phyloP scores from a whole-genome alignment of 2,113 vertebrate species.

The Hyaena hyaena region DNA sequence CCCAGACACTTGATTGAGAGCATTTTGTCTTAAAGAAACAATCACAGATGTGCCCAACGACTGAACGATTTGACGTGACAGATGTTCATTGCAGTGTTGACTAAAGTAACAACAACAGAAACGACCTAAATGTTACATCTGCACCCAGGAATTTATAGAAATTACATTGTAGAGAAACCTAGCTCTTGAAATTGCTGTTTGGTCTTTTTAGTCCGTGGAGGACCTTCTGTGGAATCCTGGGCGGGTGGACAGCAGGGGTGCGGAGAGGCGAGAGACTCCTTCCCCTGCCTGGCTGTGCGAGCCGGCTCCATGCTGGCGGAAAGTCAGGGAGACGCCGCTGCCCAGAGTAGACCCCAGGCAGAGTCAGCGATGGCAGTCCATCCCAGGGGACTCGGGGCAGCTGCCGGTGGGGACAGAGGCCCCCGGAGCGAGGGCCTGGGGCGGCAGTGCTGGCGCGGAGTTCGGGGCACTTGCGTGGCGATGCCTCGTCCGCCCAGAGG shows the following conservation, averaged over 20 bases:
- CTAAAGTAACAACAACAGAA: neutral
- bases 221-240: rapidly evolving
- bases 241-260: neutral
- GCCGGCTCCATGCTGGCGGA: neutral
- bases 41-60: neutral
- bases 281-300: too few species aligned
- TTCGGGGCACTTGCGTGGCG: too few species aligned
- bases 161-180: rapidly evolving
- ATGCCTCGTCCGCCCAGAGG: too few species aligned
- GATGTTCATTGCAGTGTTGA: neutral
- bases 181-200: rapidly evolving
- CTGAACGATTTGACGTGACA: neutral
- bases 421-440: neutral
- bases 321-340: neutral
- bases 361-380: neutral
- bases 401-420: rapidly evolving
- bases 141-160: rapidly evolving
- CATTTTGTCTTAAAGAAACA: neutral
- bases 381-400: too few species aligned
- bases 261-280: neutral
- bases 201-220: rapidly evolving
- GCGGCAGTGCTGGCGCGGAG: rapidly evolving
- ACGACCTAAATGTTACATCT: neutral
- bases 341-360: too few species aligned
- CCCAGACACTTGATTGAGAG: neutral